Conservation (phyloP, 1,140 invertebrate genomes). For the Drosophila mauritiana region DNA sequence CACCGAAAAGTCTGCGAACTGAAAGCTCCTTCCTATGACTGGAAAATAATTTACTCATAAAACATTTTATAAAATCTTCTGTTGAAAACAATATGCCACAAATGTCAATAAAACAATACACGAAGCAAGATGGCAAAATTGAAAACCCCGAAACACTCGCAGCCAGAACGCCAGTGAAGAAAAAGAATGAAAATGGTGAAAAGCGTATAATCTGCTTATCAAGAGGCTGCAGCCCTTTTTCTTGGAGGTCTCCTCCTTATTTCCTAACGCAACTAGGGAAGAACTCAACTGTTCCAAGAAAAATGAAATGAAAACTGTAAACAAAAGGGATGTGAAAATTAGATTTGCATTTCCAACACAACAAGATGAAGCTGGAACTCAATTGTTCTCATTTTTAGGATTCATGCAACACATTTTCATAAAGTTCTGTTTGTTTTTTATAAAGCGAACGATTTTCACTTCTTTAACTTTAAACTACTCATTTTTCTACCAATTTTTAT, state of each 20-base stretch:
- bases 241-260: neutral
- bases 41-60: neutral
- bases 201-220: slow-evolving; percentile 75
- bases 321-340: slow-evolving; percentile 65
- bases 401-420: neutral
- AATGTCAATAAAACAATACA: slow-evolving; percentile 58
- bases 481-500: neutral
- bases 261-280: neutral
- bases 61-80: slow-evolving; percentile 19
- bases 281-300: slow-evolving; percentile 27
- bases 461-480: neutral
- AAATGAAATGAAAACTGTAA: slow-evolving; percentile 52
- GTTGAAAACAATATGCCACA: slow-evolving; percentile 60
- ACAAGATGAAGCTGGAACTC: slow-evolving; percentile 55
- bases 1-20: neutral
- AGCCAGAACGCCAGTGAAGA: slow-evolving; percentile 20
- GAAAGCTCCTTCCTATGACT: slow-evolving; percentile 3
- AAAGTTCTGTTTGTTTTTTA: neutral
- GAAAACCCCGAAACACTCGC: slow-evolving; percentile 44
- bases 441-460: neutral
- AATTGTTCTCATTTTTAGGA: slow-evolving; percentile 26
- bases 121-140: slow-evolving; percentile 31
- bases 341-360: slow-evolving; percentile 62
- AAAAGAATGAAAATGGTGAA: slow-evolving; percentile 49
- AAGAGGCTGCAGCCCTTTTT: slow-evolving; percentile 46